Evolutionary conservation across 2,888 invertebrate genomes (phyloP), one percentile per base, ranked within the genome.

Genomic region (Lathronympha strigana): DNA sequence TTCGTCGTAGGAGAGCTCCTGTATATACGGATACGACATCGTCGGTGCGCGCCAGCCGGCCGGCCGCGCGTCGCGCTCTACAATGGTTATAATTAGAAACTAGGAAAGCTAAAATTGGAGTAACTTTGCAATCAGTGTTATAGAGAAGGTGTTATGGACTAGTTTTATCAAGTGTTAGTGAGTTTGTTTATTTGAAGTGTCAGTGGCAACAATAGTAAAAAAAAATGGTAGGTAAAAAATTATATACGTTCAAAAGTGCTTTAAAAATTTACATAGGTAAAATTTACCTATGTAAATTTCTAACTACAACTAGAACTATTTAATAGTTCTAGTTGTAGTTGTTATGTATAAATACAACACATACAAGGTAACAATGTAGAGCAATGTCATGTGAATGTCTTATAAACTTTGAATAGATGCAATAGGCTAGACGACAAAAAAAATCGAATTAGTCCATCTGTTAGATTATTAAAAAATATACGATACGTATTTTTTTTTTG

Each of bases 11-110:
- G 88, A 78, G 55, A 90, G 74, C 70, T 88, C 88, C 68, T 79
- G 81, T 72, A 90, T 69, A 73, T 88, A 89, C 64, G 77, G 73
- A 74, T 80, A 79, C 72, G 90, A 83, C 88, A 90, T 90, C 63
- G 72, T 66, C 64, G 67, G 68, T 67, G 70, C 69, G 68, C 61
- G 69, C 74, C 76, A 74, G 72, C 76, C 79, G 76, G 76, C 75
- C 73, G 76, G 72, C 73, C 76, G 72, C 76, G 72, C 78, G 75
- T 76, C 76, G 74, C 79, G 77, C 72, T 75, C 73, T 69, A 73
- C 71, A 74, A 73, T 70, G 69, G 71, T 86, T 91, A 91, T 79
- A 83, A 81, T 83, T 91, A 91, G 90, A 88, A 82, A 85, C 82
- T 87, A 83, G 88, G 80, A 83, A 79, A 83, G 77, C 82, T 88